These are phyloP conservation scores for Silurus asotus DNA, from an alignment of 2,113 vertebrate genomes.

Conservation along the genomic window DNA sequence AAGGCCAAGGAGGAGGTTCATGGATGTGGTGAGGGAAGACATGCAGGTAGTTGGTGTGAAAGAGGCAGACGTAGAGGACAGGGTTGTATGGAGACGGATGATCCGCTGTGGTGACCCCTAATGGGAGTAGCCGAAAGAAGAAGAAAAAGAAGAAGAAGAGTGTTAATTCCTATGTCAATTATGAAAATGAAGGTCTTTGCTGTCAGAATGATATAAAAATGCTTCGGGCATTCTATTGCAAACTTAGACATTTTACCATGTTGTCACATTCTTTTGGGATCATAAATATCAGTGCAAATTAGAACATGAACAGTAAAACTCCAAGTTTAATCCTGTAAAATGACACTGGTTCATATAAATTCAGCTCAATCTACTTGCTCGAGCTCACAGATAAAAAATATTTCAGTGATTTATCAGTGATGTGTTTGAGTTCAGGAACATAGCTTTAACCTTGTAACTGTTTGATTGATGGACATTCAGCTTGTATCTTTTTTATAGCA, in stretches of 20 bases:
- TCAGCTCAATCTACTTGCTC: neutral
- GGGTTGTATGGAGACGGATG: too few relatives aligned
- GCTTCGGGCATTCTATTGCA: constrained; percentile 26
- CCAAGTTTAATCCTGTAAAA: constrained; percentile 5
- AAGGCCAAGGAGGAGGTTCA: too few relatives aligned
- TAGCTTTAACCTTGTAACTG: constrained; percentile 32
- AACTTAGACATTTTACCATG: neutral
- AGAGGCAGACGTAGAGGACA: too few relatives aligned
- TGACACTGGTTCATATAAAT: neutral
- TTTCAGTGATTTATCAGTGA: constrained; percentile 16
- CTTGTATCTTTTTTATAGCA: constrained; percentile 27
- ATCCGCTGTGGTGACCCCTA: too few relatives aligned
- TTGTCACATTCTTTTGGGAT: constrained; percentile 13
- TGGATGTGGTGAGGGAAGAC: too few relatives aligned
- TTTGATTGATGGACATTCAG: constrained; percentile 21
- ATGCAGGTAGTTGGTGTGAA: too few relatives aligned
- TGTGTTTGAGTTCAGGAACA: constrained; percentile 33
- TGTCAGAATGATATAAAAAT: constrained; percentile 25
- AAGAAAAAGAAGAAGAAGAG: too few relatives aligned
- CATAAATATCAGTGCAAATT: constrained; percentile 39
- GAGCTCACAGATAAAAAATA: neutral
- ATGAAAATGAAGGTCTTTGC: constrained; percentile 1
- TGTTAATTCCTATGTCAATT: constrained; percentile 1
- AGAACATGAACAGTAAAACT: neutral
- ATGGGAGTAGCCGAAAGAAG: too few relatives aligned